Percentiles rank a stretch among this genome's conserved stretches.
phyloP scores from a whole-genome alignment of 2,797 vertebrate genomes.

The Bovichtus variegatus region DNA sequence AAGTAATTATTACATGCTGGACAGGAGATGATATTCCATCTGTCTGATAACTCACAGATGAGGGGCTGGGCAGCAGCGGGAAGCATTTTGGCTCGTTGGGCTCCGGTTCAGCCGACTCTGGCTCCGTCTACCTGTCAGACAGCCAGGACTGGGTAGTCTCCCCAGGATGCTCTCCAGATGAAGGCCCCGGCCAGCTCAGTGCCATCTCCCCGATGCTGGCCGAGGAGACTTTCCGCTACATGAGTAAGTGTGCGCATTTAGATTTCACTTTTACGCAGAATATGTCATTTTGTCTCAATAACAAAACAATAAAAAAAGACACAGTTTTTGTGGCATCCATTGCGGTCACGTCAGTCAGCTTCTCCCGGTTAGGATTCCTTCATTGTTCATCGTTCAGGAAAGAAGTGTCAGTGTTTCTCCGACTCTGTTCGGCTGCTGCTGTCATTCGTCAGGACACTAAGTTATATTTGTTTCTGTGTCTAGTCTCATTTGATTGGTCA shows the following conservation, averaged over 20 bases:
- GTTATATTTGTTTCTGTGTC: not conserved
- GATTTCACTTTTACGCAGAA: no score
- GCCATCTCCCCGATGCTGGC: constrained; percentile 87
- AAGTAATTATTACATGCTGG: not conserved
- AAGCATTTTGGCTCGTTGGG: constrained; percentile 77
- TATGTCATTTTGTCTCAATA: no score
- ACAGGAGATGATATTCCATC: not conserved
- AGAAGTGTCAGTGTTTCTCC: no score
- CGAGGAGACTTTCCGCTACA: constrained; percentile 94
- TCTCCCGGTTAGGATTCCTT: no score
- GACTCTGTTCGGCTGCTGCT: no score
- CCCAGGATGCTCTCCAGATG: constrained; percentile 79
- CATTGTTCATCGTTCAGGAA: no score
- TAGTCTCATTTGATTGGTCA: constrained; percentile 40
- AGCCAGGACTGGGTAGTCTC: constrained; percentile 91
- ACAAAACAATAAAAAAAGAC: no score
- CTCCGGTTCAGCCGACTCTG: constrained; percentile 84
- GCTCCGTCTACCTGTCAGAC: constrained; percentile 92
- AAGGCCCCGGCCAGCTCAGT: constrained; percentile 54
- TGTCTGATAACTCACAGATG: constrained; percentile 59
- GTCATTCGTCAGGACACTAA: no score
- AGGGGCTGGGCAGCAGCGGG: constrained; percentile 75
- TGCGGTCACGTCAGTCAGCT: no score
- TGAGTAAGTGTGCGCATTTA: constrained; percentile 88
- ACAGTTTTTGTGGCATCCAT: no score